Conservation (phyloP, 1,140 invertebrate genomes). For the Zaprionus inermis region DNA sequence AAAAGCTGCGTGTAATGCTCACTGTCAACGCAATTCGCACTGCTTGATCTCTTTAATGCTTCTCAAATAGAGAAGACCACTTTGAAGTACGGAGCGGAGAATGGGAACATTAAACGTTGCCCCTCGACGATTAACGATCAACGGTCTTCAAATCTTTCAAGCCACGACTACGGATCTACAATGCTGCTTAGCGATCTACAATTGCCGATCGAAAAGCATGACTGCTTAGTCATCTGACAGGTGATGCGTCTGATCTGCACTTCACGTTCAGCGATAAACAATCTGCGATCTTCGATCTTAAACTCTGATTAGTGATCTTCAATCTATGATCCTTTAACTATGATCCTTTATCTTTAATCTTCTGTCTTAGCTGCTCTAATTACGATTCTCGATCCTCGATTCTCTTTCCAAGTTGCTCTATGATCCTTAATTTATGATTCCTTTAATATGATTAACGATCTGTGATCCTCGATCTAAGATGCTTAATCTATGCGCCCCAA, state of each 20-base stretch:
- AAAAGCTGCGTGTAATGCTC: constrained; percentile 22
- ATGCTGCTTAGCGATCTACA: background rate
- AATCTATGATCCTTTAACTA: background rate
- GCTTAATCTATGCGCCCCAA: no score
- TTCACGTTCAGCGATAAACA: background rate
- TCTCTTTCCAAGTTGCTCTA: no score
- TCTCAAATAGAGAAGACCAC: constrained; percentile 9
- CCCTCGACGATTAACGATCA: background rate
- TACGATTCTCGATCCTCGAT: no score
- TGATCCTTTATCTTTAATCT: background rate
- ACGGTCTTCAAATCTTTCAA: background rate
- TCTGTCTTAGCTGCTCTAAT: background rate
- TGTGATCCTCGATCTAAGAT: background rate
- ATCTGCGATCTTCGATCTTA: background rate
- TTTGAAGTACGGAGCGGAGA: background rate
- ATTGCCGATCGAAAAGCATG: no score
- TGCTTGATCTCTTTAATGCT: constrained; percentile 35
- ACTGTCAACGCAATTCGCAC: constrained; percentile 44
- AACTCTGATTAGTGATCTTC: background rate
- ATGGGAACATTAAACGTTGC: background rate
- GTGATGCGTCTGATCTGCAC: background rate
- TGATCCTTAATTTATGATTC: no score
- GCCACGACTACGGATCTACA: no score
- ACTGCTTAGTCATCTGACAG: no score
- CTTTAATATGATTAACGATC: no score